phyloP scores from a whole-genome alignment of 2,888 invertebrate species.

The Stenotaenia linearis region DNA sequence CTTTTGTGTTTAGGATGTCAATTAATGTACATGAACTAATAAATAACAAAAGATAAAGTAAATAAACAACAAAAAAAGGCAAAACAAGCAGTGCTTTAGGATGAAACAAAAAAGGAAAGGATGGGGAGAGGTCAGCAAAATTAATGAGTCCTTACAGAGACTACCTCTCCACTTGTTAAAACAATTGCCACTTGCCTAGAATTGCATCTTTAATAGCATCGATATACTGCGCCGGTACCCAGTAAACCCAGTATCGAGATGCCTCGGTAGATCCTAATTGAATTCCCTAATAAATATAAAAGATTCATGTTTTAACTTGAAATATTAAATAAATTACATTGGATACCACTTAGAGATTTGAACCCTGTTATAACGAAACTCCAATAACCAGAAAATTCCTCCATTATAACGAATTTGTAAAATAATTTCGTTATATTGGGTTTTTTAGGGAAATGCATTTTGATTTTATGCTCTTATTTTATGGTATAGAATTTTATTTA shows the following conservation, averaged over 20 bases:
- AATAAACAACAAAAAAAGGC: not conserved
- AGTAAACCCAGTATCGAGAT: constrained; percentile 87
- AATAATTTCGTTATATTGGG: too few species aligned
- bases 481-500: too few species aligned
- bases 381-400: too few species aligned
- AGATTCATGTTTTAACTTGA: too few species aligned
- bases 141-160: constrained; percentile 4
- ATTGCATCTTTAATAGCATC: constrained; percentile 87
- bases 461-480: too few species aligned
- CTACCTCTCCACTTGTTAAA: constrained; percentile 36
- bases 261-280: constrained; percentile 88
- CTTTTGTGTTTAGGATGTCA: not conserved
- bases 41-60: not conserved
- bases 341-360: too few species aligned
- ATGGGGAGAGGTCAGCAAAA: not conserved
- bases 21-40: not conserved
- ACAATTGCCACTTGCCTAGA: constrained; percentile 70
- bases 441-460: too few species aligned
- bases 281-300: constrained; percentile 59
- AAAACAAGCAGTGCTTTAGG: not conserved
- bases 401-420: too few species aligned
- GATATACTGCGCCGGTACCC: constrained; percentile 87
- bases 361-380: too few species aligned
- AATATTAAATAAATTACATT: too few species aligned
- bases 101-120: not conserved